Percentiles rank a stretch among this genome's conserved stretches.
phyloP scores from a whole-genome alignment of 2,888 invertebrate genomes.

The Cephus runcator region DNA sequence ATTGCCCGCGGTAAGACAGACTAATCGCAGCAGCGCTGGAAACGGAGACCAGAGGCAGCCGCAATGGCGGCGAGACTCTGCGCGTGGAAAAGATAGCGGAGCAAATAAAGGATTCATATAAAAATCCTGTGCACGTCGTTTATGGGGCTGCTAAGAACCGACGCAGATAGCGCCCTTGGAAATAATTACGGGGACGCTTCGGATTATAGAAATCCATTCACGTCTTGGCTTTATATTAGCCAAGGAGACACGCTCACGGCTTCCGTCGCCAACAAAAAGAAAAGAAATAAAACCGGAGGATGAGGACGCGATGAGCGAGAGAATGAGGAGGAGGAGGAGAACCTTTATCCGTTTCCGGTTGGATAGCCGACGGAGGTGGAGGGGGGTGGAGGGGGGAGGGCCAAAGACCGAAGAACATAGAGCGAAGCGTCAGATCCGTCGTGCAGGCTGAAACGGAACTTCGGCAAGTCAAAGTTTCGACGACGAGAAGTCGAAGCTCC shows the following conservation, averaged over 20 bases:
- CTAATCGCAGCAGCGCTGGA: neutral
- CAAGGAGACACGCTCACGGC: conserved; percentile 1
- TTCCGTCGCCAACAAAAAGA: neutral
- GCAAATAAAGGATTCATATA: neutral
- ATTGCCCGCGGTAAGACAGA: neutral
- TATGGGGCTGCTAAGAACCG: neutral
- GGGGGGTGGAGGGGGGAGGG: neutral
- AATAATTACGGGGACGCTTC: conserved; percentile 35
- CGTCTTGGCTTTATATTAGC: conserved; percentile 36
- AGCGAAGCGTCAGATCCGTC: neutral
- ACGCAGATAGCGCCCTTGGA: conserved; percentile 32
- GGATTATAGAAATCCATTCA: conserved; percentile 41
- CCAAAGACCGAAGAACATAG: conserved; percentile 5
- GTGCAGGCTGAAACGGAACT: neutral
- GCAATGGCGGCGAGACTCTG: neutral
- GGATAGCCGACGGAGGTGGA: conserved; percentile 16
- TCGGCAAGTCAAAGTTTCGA: neutral
- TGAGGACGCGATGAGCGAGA: conserved; percentile 9
- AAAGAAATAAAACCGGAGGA: neutral
- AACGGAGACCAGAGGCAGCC: neutral
- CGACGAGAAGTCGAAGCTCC: neutral
- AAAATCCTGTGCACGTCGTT: neutral
- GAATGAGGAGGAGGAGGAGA: conserved; percentile 8
- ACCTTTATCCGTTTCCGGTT: conserved; percentile 13
- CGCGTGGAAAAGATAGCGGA: neutral